phyloP scores from a whole-genome alignment of 1,140 invertebrate species.

The Cyrtorhinus lividipennis region DNA sequence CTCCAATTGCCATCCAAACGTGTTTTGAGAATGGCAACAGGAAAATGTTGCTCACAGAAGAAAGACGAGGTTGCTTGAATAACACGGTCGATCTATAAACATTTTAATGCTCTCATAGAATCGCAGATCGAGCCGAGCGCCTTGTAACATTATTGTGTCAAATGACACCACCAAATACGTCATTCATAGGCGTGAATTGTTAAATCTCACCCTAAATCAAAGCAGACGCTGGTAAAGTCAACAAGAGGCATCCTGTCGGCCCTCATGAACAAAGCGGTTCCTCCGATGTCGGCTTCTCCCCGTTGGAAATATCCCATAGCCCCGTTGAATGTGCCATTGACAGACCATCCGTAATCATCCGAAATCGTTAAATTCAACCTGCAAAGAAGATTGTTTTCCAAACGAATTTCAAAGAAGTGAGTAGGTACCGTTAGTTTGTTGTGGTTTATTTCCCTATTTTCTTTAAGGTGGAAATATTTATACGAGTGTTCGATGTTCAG shows the following conservation, averaged over 20 bases:
- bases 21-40: conserved; percentile 36
- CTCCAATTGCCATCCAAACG: conserved; percentile 38
- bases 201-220: conserved; percentile 31
- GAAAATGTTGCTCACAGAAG: conserved; percentile 39
- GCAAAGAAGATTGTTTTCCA: background rate
- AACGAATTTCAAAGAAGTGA: background rate
- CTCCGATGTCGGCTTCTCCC: conserved; percentile 35
- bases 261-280: conserved; percentile 38
- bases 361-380: background rate
- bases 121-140: no score
- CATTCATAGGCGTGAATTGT: background rate
- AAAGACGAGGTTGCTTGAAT: conserved; percentile 26
- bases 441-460: no score
- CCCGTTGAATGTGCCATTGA: background rate
- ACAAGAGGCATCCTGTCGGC: conserved; percentile 34
- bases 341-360: conserved; percentile 34
- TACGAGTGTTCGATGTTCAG: no score
- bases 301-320: conserved; percentile 31
- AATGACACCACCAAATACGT: background rate
- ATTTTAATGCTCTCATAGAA: no score
- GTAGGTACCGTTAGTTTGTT: no score
- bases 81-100: conserved; percentile 22
- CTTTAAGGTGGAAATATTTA: no score
- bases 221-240: conserved; percentile 37
- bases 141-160: no score